Evolutionary conservation across 2,113 vertebrate species (phyloP).

Genomic region (Xyrauchen texanus): DNA sequence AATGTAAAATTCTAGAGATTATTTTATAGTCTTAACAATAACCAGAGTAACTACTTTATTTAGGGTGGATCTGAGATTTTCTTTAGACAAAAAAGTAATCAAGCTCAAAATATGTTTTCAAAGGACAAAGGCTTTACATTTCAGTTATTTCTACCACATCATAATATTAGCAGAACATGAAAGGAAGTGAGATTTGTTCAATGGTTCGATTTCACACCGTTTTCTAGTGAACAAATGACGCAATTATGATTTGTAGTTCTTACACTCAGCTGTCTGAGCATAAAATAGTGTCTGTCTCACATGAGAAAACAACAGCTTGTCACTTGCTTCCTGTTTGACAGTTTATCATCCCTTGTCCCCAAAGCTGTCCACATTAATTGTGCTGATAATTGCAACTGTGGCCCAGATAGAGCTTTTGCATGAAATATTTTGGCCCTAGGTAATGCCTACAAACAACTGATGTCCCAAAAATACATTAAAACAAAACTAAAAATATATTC

Average conservation of each 20-base stretch:
- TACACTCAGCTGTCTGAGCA: slow-evolving; percentile 6
- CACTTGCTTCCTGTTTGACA: slow-evolving; percentile 46
- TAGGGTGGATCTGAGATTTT: too few relatives aligned
- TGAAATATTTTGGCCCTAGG: background rate
- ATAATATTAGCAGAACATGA: background rate
- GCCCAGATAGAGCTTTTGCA: slow-evolving; percentile 5
- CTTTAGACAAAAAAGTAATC: too few relatives aligned
- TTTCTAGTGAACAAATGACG: slow-evolving; percentile 25
- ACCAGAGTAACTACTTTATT: too few relatives aligned
- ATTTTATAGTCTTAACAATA: too few relatives aligned
- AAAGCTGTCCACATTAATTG: slow-evolving; percentile 7
- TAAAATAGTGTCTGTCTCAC: slow-evolving; percentile 10
- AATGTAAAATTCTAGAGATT: too few relatives aligned
- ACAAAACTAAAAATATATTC: background rate
- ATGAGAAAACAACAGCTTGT: slow-evolving; percentile 35
- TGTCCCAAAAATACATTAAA: background rate
- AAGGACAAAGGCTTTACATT: too few relatives aligned
- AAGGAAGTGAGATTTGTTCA: slow-evolving; percentile 22
- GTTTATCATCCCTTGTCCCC: slow-evolving; percentile 24
- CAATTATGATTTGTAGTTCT: slow-evolving; percentile 11
- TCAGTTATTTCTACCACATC: background rate
- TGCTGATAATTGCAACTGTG: slow-evolving; percentile 21
- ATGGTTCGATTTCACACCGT: slow-evolving; percentile 2
- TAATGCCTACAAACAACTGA: slow-evolving; percentile 15
- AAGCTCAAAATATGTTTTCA: background rate